Conservation (phyloP, 2,888 invertebrate genomes). For the Aleiodes leptofemur region DNA sequence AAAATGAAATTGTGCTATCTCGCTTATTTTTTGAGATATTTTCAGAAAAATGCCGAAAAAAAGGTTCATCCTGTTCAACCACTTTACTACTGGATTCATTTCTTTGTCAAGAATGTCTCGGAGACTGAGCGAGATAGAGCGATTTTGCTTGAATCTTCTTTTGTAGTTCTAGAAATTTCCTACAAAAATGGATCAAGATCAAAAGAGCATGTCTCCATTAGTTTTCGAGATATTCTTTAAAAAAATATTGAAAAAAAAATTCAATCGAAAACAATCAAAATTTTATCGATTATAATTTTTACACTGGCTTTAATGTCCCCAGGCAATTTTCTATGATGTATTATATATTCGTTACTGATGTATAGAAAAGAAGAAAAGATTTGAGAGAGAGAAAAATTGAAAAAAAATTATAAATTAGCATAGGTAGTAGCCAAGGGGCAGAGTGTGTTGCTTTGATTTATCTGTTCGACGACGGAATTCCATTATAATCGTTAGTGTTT, state of each 20-base stretch:
- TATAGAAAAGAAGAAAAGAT: neutral
- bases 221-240: neutral
- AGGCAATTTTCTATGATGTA: conserved; percentile 13
- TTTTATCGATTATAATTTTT: conserved; percentile 43
- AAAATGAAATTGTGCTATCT: no score
- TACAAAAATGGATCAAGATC: no score
- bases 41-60: no score
- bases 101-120: no score
- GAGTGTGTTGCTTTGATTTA: conserved; percentile 32
- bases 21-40: no score
- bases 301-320: conserved; percentile 1
- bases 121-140: no score
- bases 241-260: conserved; percentile 1
- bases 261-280: conserved; percentile 40
- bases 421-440: conserved; percentile 32
- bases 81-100: no score
- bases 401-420: conserved; percentile 25
- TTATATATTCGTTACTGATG: neutral
- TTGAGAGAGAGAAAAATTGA: conserved; percentile 1
- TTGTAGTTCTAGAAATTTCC: no score
- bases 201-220: no score
- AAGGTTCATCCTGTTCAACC: no score
- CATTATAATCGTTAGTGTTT: conserved; percentile 36
- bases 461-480: conserved; percentile 32
- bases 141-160: no score